phyloP scores from a whole-genome alignment of 1,140 invertebrate genomes.

The Drosophila willistoni region DNA sequence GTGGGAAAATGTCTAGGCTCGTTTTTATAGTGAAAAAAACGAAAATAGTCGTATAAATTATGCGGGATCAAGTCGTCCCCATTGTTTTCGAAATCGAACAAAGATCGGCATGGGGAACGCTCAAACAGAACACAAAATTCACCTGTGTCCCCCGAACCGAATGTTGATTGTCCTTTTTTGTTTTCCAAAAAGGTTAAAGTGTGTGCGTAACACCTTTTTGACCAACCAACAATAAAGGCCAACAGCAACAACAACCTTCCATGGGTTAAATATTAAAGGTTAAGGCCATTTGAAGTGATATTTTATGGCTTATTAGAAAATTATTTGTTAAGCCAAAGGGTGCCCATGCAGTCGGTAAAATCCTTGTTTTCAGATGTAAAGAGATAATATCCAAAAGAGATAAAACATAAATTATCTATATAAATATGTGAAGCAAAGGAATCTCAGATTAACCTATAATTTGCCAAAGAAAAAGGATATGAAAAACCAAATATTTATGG shows the following conservation, averaged over 20 bases:
- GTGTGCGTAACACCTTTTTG: conserved; percentile 62
- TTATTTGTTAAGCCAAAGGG: conserved; percentile 50
- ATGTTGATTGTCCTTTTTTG: conserved; percentile 55
- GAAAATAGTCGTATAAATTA: conserved; percentile 75
- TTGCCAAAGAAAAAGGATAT: conserved; percentile 35
- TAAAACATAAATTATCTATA: conserved; percentile 57
- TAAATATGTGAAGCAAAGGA: not conserved
- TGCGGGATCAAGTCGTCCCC: conserved; percentile 67
- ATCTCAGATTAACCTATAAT: conserved; percentile 48
- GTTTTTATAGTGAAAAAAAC: conserved; percentile 68
- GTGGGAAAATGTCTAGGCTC: conserved; percentile 69
- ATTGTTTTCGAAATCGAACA: conserved; percentile 62
- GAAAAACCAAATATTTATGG: not conserved
- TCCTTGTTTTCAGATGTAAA: conserved; percentile 20
- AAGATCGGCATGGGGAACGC: conserved; percentile 25
- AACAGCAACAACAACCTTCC: not conserved
- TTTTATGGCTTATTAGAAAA: conserved; percentile 82
- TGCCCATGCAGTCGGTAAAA: conserved; percentile 22
- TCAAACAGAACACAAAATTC: conserved; percentile 38
- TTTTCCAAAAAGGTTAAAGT: conserved; percentile 55
- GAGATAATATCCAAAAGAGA: conserved; percentile 42
- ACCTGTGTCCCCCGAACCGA: conserved; percentile 60
- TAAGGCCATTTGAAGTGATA: conserved; percentile 59
- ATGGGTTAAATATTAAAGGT: conserved; percentile 22
- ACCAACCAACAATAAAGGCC: conserved; percentile 18